Evolutionary conservation across 2,888 invertebrate genomes (phyloP), one percentile per base, ranked within the genome.

Genomic region (Synergus itoensis): DNA sequence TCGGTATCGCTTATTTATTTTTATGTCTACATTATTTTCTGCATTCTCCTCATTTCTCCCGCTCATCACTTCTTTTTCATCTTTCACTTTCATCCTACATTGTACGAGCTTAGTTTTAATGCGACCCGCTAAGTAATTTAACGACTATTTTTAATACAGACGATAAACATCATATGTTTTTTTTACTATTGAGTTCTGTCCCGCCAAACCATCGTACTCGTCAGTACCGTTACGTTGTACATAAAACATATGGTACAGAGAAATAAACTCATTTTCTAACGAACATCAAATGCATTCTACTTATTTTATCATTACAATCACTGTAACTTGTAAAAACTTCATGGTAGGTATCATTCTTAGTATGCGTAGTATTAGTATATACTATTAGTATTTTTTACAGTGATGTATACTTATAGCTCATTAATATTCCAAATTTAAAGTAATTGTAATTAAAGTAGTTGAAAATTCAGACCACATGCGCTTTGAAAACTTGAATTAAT

Each of bases 251-350:
- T 90, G 92, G 91, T 91, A 91, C 89, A 88, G 91, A 90, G 90
- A 91, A 91, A 92, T 92, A 92, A 92, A 92, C 91, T 91, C 91
- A 91, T 91, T 92, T 92, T 91, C 89, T 91, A 91, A 92, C 89
- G 90, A 92, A 90, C 14, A 48, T 57, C 73, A 76, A 76, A 28
- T 67, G 21, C 48, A 36, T 57, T 21, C 60, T 67, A 53, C 77
- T 79, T 67, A 77, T 60, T 79, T 78, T 73, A 53, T 82, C 28
- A 48, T 80, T 77, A 69, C 76, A 18, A 63, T 77, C 18, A 41
- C 16, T 65, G 21, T 43, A 63, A 11, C 36, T 8, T 65, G 53
- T 78, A 18, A 36, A 63, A 64, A 77, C 67, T 69, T 12, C 1
- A 36, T 12, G 36, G 16, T 73, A 14, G 14, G 28, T 62, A 62